phyloP scores from a whole-genome alignment of 2,888 invertebrate genomes.

The Plagodis dolabraria region DNA sequence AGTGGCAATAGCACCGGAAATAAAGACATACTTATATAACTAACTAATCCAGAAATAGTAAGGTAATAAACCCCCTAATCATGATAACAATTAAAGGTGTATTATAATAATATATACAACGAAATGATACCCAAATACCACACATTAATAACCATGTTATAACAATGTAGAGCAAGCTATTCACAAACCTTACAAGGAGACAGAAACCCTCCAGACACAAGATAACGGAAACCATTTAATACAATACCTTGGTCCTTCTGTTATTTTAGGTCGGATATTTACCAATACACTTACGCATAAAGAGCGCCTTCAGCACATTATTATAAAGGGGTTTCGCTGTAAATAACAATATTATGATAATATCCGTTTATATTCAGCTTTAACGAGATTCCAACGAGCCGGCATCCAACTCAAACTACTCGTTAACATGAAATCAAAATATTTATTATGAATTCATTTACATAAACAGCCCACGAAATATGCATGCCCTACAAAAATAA shows the following conservation, averaged over 20 bases:
- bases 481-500: constrained; percentile 57
- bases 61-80: no score
- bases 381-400: constrained; percentile 72
- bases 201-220: constrained; percentile 12
- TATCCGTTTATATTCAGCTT: constrained; percentile 65
- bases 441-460: constrained; percentile 81
- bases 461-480: constrained; percentile 71
- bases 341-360: constrained; percentile 79
- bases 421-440: constrained; percentile 79
- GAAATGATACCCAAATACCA: no score
- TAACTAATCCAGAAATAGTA: no score
- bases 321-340: constrained; percentile 45
- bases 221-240: constrained; percentile 12
- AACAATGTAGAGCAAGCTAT: constrained; percentile 1
- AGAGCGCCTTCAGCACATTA: constrained; percentile 25
- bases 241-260: constrained; percentile 16
- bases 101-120: no score
- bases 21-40: no score
- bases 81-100: no score
- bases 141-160: not conserved
- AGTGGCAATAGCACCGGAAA: no score
- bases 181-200: constrained; percentile 4
- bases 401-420: constrained; percentile 67
- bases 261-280: constrained; percentile 27
- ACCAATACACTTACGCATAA: constrained; percentile 31